A percentile compares a stretch with the other conserved stretches of the same genome.
Conservation (phyloP, 2,113 vertebrate species). For the Scartelaos histophorus region DNA sequence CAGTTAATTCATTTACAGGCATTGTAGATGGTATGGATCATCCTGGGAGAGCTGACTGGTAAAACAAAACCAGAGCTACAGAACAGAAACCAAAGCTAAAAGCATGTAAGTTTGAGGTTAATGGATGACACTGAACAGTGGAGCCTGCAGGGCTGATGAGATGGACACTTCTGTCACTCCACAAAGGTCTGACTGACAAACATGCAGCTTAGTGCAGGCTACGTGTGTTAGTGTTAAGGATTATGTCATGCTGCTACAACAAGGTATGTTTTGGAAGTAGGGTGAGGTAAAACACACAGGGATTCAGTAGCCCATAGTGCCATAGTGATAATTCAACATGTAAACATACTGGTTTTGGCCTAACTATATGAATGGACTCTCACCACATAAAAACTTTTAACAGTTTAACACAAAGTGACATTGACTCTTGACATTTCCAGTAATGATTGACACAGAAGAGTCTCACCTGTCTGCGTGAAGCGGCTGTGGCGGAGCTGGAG, state of each 20-base stretch:
- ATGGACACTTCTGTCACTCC: slow-evolving; percentile 49
- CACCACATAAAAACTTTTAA: too few species aligned
- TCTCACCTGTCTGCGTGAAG: slow-evolving; percentile 94
- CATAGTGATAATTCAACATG: too few species aligned
- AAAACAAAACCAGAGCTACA: slow-evolving; percentile 8
- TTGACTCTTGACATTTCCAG: not conserved
- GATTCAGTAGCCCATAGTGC: not conserved
- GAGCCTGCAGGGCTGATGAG: slow-evolving; percentile 35
- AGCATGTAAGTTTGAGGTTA: slow-evolving; percentile 47
- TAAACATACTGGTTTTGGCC: too few species aligned
- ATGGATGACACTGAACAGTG: slow-evolving; percentile 34
- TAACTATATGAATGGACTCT: too few species aligned
- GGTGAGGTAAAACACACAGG: not conserved
- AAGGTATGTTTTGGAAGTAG: not conserved
- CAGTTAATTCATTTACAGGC: slow-evolving; percentile 34
- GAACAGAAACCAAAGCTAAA: slow-evolving; percentile 21
- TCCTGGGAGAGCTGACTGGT: slow-evolving; percentile 9
- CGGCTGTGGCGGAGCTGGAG: slow-evolving; percentile 85
- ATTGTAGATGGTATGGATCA: slow-evolving; percentile 5
- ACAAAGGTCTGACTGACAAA: slow-evolving; percentile 59
- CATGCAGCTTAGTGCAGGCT: slow-evolving; percentile 18
- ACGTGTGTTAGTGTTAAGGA: not conserved
- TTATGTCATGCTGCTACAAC: not conserved
- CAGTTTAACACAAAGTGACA: too few species aligned
- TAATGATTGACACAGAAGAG: not conserved